phyloP scores from a whole-genome alignment of 2,113 vertebrate genomes.

The Anas platyrhynchos region DNA sequence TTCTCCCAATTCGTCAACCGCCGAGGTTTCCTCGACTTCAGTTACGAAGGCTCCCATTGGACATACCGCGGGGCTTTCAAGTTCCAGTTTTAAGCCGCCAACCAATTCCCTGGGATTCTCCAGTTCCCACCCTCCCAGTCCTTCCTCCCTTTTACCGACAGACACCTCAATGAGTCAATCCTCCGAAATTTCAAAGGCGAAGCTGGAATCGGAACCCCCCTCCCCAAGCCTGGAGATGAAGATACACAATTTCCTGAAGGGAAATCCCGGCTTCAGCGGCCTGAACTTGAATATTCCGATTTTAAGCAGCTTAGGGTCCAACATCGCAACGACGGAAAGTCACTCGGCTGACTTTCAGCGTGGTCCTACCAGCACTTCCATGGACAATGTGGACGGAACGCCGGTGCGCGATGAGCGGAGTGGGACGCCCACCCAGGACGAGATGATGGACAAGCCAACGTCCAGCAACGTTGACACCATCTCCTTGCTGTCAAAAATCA shows the following conservation, averaged over 20 bases:
- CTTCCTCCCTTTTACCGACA: slow-evolving; percentile 69
- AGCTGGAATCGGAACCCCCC: slow-evolving; percentile 77
- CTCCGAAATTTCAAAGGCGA: slow-evolving; percentile 73
- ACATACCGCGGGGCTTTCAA: slow-evolving; percentile 67
- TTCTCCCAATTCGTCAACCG: slow-evolving; percentile 78
- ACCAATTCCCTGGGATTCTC: slow-evolving; percentile 74
- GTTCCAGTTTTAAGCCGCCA: slow-evolving; percentile 75
- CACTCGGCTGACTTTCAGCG: slow-evolving; percentile 76
- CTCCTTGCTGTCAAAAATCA: slow-evolving; percentile 83
- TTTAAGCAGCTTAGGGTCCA: slow-evolving; percentile 77
- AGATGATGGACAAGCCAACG: slow-evolving; percentile 94
- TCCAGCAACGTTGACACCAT: slow-evolving; percentile 77
- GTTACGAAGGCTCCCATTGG: slow-evolving; percentile 77
- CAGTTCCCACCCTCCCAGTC: slow-evolving; percentile 59
- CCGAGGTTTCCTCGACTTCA: slow-evolving; percentile 82
- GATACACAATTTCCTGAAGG: slow-evolving; percentile 98
- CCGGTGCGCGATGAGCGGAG: slow-evolving; percentile 94
- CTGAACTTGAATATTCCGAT: slow-evolving; percentile 88
- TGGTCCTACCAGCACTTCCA: slow-evolving; percentile 75
- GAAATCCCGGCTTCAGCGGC: slow-evolving; percentile 92
- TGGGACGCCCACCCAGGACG: slow-evolving; percentile 95
- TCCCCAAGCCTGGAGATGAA: slow-evolving; percentile 94
- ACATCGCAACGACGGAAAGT: slow-evolving; percentile 56
- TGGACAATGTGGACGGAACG: slow-evolving; percentile 90
- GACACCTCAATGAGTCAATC: slow-evolving; percentile 75